Evolutionary conservation across 37 sponge, comb jelly and placozoan species (phyloP).

Genomic region (Haliclona indistincta): DNA sequence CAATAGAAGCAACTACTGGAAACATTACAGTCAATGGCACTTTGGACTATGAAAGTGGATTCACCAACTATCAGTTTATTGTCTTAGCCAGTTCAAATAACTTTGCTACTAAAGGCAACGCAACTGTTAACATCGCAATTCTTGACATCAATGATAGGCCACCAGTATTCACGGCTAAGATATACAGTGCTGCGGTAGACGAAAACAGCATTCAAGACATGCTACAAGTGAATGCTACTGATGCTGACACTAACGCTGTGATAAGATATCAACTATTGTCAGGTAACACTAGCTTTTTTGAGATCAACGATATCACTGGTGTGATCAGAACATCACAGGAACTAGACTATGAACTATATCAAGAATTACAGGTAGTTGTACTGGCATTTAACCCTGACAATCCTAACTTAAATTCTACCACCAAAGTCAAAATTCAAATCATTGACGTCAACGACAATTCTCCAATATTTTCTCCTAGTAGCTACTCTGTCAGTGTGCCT

Average conservation of each 20-base stretch:
- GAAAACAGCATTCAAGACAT: background rate
- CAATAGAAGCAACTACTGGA: slow-evolving; percentile 46
- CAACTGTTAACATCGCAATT: background rate
- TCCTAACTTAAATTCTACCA: background rate
- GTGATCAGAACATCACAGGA: background rate
- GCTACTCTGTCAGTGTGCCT: slow-evolving; percentile 6
- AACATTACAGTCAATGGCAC: slow-evolving; percentile 38
- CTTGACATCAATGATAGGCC: background rate
- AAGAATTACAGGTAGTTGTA: background rate
- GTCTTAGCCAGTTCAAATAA: slow-evolving; percentile 26
- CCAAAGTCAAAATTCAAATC: slow-evolving; percentile 34
- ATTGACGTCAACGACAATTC: slow-evolving; percentile 51
- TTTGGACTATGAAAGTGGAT: slow-evolving; percentile 59
- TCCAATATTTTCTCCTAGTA: slow-evolving; percentile 25
- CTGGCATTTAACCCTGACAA: background rate
- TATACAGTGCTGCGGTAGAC: background rate
- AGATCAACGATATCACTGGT: background rate
- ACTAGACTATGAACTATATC: slow-evolving; percentile 1
- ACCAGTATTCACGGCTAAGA: background rate
- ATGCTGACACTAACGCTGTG: background rate
- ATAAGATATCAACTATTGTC: background rate
- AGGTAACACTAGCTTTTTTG: background rate
- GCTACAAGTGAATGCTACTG: slow-evolving; percentile 1
- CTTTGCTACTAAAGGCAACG: background rate
- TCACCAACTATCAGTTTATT: slow-evolving; percentile 1